Evolutionary conservation across 2,113 vertebrate genomes (phyloP), one percentile per base, ranked within the genome.

Genomic region (Dicrurus megarhynchus): DNA sequence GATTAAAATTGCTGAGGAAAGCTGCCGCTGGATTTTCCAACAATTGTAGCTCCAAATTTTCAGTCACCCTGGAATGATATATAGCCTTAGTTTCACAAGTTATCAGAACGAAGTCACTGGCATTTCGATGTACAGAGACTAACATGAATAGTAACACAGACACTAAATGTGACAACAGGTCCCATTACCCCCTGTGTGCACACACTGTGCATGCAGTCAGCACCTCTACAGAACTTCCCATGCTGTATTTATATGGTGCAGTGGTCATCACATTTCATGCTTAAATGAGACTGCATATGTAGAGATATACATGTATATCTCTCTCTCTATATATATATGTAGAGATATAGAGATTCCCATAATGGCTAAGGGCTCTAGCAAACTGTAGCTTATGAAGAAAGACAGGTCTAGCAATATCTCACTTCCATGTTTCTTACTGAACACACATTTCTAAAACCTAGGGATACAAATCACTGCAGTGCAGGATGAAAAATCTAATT

Each of bases 21-120:
- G 47, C 30, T 86, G 83, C 13, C 0, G 4, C 5, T 12, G 94
- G 83, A n/a, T 95, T 87, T 73, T 73, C 90, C 4, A 60, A 68
- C 37, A 97, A 74, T 7, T 42, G 61, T 35, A 91, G 68, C 60
- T 95, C 28, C 6, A 98, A 68, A n/a, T 82, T 96, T 55, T 93
- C 89, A 64, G 59, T 59, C 89, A 97, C 64, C 76, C 98, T 98
- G 78, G 74, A 96, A 97, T 1, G 21, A 94, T n/a, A n/a, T n/a
- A n/a, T 2, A 98, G 24, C 13, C 80, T 35, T 11, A 74, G 39
- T 93, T 77, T 86, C 39, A 85, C 6, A 77, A 49, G 30, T 23
- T 73, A 65, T 37, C 55, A 81, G 28, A 84, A 87, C 26, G 5
- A 73, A 83, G 12, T 42, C 13, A 55, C 11, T 27, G 30, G 15